Percentiles rank a stretch among this genome's conserved stretches.
Evolutionary conservation across 2,888 invertebrate species (phyloP).

Genomic region (Sesamia inferens): DNA sequence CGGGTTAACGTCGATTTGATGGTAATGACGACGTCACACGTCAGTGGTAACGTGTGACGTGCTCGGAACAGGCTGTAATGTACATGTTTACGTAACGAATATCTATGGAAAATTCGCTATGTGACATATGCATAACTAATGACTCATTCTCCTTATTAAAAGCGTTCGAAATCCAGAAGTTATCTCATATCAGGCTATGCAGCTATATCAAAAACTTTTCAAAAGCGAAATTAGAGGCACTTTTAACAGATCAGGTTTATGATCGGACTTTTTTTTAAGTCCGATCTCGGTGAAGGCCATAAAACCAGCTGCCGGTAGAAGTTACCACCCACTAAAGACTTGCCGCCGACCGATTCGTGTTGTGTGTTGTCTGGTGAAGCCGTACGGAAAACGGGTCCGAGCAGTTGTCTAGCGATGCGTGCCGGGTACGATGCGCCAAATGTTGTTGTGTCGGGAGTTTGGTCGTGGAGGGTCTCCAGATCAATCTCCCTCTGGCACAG

Average conservation of each 20-base stretch:
- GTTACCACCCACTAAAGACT: no score
- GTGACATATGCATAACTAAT: no score
- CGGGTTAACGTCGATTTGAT: conserved; percentile 59
- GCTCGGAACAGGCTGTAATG: conserved; percentile 16
- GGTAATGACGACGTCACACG: conserved; percentile 56
- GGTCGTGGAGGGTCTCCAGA: no score
- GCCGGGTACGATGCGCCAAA: no score
- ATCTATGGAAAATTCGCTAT: background rate
- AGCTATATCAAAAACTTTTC: background rate
- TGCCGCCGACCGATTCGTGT: no score
- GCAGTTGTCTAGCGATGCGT: no score
- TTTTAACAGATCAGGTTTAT: background rate
- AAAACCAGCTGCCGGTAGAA: no score
- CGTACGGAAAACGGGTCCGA: no score
- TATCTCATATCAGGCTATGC: background rate
- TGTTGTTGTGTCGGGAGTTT: no score
- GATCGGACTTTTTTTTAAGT: background rate
- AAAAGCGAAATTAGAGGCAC: background rate
- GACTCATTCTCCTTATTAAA: background rate
- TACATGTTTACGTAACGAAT: conserved; percentile 5
- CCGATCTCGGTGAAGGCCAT: no score
- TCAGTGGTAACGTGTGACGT: conserved; percentile 30
- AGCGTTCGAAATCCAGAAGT: background rate
- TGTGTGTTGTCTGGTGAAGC: no score
- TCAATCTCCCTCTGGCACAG: no score